These are phyloP conservation scores for Folsomia manolachei DNA, from an alignment of 2,888 invertebrate genomes.

Conservation along the genomic window DNA sequence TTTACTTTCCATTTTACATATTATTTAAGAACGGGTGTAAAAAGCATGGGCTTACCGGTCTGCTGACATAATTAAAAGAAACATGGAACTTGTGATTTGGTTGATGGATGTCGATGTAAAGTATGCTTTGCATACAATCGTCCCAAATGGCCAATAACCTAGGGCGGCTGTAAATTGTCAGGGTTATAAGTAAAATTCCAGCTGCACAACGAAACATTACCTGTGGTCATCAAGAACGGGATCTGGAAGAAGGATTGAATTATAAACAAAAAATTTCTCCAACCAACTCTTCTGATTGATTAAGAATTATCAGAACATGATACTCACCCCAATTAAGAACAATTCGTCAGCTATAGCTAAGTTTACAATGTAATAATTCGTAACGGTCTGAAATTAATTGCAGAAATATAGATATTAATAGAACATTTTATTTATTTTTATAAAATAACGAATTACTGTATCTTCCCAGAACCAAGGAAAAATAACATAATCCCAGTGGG, in stretches of 20 bases:
- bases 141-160: slow-evolving; percentile 81
- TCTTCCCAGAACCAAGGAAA: too few species aligned
- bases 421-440: too few species aligned
- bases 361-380: slow-evolving; percentile 91
- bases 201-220: too few species aligned
- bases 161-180: too few species aligned
- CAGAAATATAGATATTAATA: too few species aligned
- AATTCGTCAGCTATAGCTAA: slow-evolving; percentile 90
- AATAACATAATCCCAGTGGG: background rate
- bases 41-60: slow-evolving; percentile 31
- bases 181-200: too few species aligned
- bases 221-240: slow-evolving; percentile 80
- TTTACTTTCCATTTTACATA: too few species aligned
- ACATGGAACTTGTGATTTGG: slow-evolving; percentile 87
- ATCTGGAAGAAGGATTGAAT: too few species aligned
- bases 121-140: slow-evolving; percentile 82
- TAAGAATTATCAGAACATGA: too few species aligned
- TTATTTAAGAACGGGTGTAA: background rate
- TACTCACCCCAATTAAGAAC: slow-evolving; percentile 82
- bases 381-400: slow-evolving; percentile 63
- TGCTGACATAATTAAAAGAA: slow-evolving; percentile 57
- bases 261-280: too few species aligned
- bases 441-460: too few species aligned
- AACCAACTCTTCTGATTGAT: too few species aligned
- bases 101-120: slow-evolving; percentile 89